Percentiles rank a stretch among this genome's conserved stretches.
Conservation (phyloP, 2,113 vertebrate genomes). For the Neodon shergylaensis region DNA sequence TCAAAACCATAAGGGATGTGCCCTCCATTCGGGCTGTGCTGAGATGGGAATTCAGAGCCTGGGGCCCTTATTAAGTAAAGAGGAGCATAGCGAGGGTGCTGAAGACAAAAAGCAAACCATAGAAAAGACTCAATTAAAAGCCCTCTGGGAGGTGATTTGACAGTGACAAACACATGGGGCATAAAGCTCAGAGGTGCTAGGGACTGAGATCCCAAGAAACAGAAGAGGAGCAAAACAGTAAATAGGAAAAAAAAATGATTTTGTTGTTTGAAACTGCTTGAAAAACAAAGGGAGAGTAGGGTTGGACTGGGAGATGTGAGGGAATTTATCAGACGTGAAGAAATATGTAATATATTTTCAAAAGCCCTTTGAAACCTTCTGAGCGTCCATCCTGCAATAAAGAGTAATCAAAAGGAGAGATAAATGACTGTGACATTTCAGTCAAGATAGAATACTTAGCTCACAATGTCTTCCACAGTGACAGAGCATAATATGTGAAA, state of each 20-base stretch:
- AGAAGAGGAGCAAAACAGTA: neutral
- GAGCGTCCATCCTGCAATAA: neutral
- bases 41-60: neutral
- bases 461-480: slow-evolving; percentile 52
- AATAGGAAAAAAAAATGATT: neutral
- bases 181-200: neutral
- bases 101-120: neutral
- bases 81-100: neutral
- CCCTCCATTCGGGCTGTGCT: neutral
- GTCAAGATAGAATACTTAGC: slow-evolving; percentile 53
- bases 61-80: neutral
- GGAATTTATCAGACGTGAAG: slow-evolving; percentile 11
- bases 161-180: neutral
- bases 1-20: neutral
- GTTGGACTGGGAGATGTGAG: neutral
- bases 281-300: neutral
- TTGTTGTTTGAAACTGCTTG: neutral
- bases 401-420: slow-evolving; percentile 27
- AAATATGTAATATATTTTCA: neutral
- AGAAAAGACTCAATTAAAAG: neutral
- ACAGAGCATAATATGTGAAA: slow-evolving; percentile 54
- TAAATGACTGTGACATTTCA: slow-evolving; percentile 56
- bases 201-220: neutral
- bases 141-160: neutral
- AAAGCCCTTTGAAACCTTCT: slow-evolving; percentile 16